These are phyloP conservation scores for Sciurus niger DNA, from an alignment of 2,113 vertebrate genomes.

Conservation along the genomic window DNA sequence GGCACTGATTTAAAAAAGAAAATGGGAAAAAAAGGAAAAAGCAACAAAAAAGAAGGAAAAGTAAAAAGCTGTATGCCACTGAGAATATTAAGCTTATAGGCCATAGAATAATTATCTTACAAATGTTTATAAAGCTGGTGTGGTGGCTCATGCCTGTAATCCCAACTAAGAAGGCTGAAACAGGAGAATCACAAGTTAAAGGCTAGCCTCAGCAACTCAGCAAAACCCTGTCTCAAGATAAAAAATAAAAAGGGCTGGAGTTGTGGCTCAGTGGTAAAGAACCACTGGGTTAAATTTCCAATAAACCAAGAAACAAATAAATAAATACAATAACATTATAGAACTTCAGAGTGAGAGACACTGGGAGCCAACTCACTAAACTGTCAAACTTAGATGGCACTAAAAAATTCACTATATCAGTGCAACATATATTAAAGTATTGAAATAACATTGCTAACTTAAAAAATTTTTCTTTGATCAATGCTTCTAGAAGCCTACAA, in stretches of 20 bases:
- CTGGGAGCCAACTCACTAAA: not conserved
- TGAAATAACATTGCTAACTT: not conserved
- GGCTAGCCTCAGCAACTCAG: too few relatives aligned
- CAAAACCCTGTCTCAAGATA: too few relatives aligned
- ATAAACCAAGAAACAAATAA: too few relatives aligned
- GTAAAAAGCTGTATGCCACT: not conserved
- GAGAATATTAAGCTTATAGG: not conserved
- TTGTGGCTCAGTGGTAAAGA: too few relatives aligned
- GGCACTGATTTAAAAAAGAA: too few relatives aligned
- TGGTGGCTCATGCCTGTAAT: too few relatives aligned
- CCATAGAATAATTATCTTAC: slow-evolving; percentile 25
- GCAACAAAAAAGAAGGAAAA: not conserved
- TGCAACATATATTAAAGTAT: not conserved
- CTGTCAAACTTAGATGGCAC: not conserved
- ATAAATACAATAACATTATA: too few relatives aligned
- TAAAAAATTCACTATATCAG: slow-evolving; percentile 26
- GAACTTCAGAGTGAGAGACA: not conserved
- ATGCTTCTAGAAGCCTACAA: slow-evolving; percentile 15
- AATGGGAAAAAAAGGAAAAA: too few relatives aligned
- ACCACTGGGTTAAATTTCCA: too few relatives aligned
- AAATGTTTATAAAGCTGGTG: not conserved
- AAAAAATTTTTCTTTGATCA: not conserved
- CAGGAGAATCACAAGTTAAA: too few relatives aligned
- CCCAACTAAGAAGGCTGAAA: too few relatives aligned
- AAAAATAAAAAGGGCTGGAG: too few relatives aligned